These are phyloP conservation scores for Siphamia tubifer DNA, from an alignment of 2,113 vertebrate species.

Conservation along the genomic window DNA sequence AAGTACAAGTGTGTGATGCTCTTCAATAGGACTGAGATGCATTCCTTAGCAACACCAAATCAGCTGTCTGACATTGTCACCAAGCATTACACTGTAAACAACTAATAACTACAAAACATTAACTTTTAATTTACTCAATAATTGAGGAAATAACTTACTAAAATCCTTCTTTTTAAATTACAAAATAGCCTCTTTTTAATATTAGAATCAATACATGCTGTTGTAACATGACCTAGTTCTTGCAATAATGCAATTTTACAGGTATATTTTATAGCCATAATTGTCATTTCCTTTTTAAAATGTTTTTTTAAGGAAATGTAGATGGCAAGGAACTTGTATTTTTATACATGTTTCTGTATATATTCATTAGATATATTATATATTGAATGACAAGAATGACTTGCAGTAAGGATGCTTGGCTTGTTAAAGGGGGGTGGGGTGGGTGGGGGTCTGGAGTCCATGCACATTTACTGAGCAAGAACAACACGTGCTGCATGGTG, in stretches of 20 bases:
- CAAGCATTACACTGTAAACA: constrained; percentile 75
- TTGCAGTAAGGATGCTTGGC: constrained; percentile 68
- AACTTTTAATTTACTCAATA: constrained; percentile 69
- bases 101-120: constrained; percentile 82
- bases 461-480: constrained; percentile 76
- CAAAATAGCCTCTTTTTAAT: constrained; percentile 81
- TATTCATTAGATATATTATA: constrained; percentile 68
- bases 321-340: constrained; percentile 67
- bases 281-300: constrained; percentile 66
- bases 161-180: constrained; percentile 76
- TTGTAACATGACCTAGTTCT: constrained; percentile 72
- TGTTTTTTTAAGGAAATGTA: constrained; percentile 65
- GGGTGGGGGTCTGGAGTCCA: constrained; percentile 72
- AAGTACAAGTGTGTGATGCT: constrained; percentile 29
- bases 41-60: constrained; percentile 58
- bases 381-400: constrained; percentile 67
- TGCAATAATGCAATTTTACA: constrained; percentile 74
- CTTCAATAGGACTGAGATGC: constrained; percentile 47
- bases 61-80: constrained; percentile 68
- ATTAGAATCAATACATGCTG: constrained; percentile 79
- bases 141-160: constrained; percentile 80
- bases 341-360: constrained; percentile 71
- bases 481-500: constrained; percentile 67
- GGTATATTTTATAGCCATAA: constrained; percentile 66
- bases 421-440: constrained; percentile 50